Conservation (phyloP, 2,113 vertebrate species). For the Orthonyx spaldingii region DNA sequence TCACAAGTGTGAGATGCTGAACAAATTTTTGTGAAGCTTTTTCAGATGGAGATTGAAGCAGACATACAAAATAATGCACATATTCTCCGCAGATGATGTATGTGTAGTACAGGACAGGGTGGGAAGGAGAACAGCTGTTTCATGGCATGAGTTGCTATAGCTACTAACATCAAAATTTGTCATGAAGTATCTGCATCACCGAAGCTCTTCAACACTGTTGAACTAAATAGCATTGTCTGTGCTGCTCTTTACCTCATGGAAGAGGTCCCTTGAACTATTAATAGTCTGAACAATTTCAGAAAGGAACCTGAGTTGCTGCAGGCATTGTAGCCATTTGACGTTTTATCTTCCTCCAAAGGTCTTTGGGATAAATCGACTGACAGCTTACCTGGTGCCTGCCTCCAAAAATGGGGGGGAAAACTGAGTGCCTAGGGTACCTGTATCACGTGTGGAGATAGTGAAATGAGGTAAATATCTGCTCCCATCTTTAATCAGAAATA, state of each 20-base stretch:
- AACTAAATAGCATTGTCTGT: not conserved
- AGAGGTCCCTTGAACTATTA: not conserved
- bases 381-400: not conserved
- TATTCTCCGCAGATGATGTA: not conserved
- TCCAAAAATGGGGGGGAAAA: not conserved
- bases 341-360: not conserved
- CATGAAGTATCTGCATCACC: not conserved
- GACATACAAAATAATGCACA: not conserved
- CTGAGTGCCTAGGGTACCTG: not conserved
- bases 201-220: not conserved
- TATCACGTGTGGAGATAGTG: not conserved
- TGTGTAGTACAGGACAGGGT: not conserved
- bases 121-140: not conserved
- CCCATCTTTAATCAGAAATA: not conserved
- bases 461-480: not conserved
- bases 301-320: not conserved
- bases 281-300: not conserved
- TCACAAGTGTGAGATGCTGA: not conserved
- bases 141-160: not conserved
- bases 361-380: not conserved
- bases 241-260: not conserved
- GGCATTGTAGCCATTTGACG: not conserved
- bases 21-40: not conserved
- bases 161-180: not conserved
- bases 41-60: not conserved